A percentile compares a stretch with the other conserved stretches of the same genome.
These are phyloP conservation scores for Abrostola triplasia DNA, from an alignment of 2,888 invertebrate genomes.

Conservation along the genomic window DNA sequence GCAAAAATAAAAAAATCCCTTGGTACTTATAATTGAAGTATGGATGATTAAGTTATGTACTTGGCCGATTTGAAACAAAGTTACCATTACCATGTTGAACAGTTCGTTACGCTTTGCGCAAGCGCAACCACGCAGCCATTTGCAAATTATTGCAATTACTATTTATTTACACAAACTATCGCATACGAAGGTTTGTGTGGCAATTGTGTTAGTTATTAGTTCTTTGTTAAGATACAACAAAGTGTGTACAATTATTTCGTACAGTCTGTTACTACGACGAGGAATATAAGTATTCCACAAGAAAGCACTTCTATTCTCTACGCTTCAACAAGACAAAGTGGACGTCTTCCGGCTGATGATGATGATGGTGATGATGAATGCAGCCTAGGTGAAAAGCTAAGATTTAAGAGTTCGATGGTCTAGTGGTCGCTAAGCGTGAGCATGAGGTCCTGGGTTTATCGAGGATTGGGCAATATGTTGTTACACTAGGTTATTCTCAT, in stretches of 20 bases:
- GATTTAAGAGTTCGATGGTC: too few species aligned
- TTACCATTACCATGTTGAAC: constrained; percentile 36
- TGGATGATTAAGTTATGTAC: constrained; percentile 17
- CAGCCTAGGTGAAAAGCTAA: too few species aligned
- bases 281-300: too few species aligned
- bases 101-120: constrained; percentile 46
- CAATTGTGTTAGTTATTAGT: constrained; percentile 13
- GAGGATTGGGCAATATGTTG: too few species aligned
- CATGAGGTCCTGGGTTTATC: too few species aligned
- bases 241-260: neutral
- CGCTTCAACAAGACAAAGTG: too few species aligned
- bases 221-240: constrained; percentile 4
- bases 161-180: constrained; percentile 48
- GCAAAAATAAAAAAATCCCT: constrained; percentile 1
- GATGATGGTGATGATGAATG: too few species aligned
- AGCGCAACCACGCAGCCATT: constrained; percentile 28
- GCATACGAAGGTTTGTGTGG: constrained; percentile 41
- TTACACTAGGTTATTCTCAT: too few species aligned
- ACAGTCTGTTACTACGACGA: neutral
- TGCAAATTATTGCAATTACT: constrained; percentile 53
- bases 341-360: too few species aligned
- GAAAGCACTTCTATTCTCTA: too few species aligned
- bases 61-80: constrained; percentile 49
- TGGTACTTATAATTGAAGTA: constrained; percentile 4
- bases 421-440: too few species aligned